Evolutionary conservation across 2,888 invertebrate genomes (phyloP).

Genomic region (Oligia latruncula): DNA sequence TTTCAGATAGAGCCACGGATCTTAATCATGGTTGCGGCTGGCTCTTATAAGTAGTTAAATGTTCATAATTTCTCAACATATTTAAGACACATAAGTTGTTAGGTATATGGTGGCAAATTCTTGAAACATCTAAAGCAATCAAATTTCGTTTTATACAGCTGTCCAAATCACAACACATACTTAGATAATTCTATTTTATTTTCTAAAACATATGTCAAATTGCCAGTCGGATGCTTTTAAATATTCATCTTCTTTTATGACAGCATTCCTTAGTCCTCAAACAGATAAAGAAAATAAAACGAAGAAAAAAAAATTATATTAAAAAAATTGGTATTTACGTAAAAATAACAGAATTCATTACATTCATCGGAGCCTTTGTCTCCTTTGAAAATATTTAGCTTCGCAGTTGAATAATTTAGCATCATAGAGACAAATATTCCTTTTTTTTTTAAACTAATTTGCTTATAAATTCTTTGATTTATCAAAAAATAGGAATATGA

Average conservation of each 20-base stretch:
- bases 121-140: background rate
- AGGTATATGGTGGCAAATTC: background rate
- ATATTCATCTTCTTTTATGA: background rate
- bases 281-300: slow-evolving; percentile 17
- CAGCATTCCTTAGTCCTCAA: slow-evolving; percentile 8
- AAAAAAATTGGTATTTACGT: background rate
- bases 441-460: background rate
- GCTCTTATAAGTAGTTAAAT: background rate
- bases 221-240: slow-evolving; percentile 1
- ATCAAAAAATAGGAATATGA: background rate
- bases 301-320: background rate
- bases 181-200: background rate
- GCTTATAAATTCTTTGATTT: background rate
- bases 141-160: background rate
- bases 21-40: slow-evolving; percentile 12
- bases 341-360: background rate
- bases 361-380: background rate
- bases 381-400: slow-evolving; percentile 6
- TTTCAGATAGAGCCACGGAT: slow-evolving; percentile 18
- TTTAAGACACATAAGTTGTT: background rate
- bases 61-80: background rate
- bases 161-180: background rate
- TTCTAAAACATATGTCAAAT: background rate
- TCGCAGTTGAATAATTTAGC: background rate
- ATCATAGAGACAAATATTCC: background rate